Evolutionary conservation across 2,888 invertebrate genomes (phyloP).

Genomic region (Tanypteryx hageni): DNA sequence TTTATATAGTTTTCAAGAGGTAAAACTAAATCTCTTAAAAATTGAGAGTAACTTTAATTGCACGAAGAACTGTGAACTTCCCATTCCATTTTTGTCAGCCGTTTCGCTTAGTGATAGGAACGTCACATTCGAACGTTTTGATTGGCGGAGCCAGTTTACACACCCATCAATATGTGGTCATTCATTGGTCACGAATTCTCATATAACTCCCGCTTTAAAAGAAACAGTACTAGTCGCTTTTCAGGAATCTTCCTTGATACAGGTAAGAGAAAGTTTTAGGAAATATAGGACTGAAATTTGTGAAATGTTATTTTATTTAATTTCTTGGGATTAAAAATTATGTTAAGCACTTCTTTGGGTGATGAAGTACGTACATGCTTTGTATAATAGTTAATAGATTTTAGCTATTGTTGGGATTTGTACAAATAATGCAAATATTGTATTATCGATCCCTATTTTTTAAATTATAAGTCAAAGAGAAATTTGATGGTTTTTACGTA

Average conservation of each 20-base stretch:
- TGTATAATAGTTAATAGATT: too few species aligned
- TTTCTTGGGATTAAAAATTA: neutral
- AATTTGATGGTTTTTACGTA: too few species aligned
- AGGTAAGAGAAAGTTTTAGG: conserved; percentile 53
- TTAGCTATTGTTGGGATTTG: too few species aligned
- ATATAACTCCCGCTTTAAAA: conserved; percentile 60
- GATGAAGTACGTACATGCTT: too few species aligned
- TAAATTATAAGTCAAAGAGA: too few species aligned
- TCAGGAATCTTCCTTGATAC: conserved; percentile 58
- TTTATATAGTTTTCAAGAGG: too few species aligned
- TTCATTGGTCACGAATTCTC: conserved; percentile 46
- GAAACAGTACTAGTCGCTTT: conserved; percentile 58
- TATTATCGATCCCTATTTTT: too few species aligned
- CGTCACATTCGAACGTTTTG: conserved; percentile 20
- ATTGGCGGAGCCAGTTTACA: conserved; percentile 32
- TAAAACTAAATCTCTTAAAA: too few species aligned
- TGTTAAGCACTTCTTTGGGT: neutral
- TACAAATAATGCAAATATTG: too few species aligned
- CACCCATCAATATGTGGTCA: conserved; percentile 30
- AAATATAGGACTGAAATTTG: neutral
- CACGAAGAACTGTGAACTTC: conserved; percentile 16
- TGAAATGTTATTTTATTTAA: neutral
- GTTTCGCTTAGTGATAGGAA: conserved; percentile 40
- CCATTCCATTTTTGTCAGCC: neutral
- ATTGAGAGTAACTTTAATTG: neutral